phyloP scores from a whole-genome alignment of 2,797 vertebrate species.

The Lithobates sylvaticus region DNA sequence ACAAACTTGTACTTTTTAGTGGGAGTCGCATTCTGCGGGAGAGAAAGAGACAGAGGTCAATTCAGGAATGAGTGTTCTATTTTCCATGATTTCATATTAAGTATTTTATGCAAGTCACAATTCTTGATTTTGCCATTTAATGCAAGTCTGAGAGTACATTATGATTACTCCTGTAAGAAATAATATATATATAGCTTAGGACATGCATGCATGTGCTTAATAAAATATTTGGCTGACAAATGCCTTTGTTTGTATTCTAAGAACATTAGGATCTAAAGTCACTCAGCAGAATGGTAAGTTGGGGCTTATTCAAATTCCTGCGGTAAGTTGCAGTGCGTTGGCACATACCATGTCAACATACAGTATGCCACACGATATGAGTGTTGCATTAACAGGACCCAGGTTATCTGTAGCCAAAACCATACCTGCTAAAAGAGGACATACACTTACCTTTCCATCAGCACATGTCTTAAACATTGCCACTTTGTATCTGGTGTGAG shows the following conservation, averaged over 20 bases:
- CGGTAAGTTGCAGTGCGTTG: too few relatives aligned
- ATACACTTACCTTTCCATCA: too few relatives aligned
- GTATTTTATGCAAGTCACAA: neutral
- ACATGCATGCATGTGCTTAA: neutral
- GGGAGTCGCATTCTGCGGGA: constrained; percentile 74
- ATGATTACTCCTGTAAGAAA: neutral
- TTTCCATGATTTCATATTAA: neutral
- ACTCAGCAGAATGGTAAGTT: neutral
- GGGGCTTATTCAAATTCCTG: neutral
- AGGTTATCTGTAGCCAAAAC: too few relatives aligned
- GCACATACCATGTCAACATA: too few relatives aligned
- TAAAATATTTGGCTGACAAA: neutral
- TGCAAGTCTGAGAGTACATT: neutral
- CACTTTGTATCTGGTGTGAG: too few relatives aligned
- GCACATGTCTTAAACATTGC: too few relatives aligned
- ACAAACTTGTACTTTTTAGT: constrained; percentile 91
- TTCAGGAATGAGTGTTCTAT: neutral
- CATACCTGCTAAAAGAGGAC: too few relatives aligned
- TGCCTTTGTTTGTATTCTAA: neutral
- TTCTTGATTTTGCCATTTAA: neutral
- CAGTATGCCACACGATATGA: too few relatives aligned
- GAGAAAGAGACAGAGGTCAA: constrained; percentile 39
- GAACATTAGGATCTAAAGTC: neutral
- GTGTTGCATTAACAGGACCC: too few relatives aligned
- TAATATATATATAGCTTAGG: neutral